Conservation (phyloP, 2,797 vertebrate species). For the Sternarchorhynchus goeldii region DNA sequence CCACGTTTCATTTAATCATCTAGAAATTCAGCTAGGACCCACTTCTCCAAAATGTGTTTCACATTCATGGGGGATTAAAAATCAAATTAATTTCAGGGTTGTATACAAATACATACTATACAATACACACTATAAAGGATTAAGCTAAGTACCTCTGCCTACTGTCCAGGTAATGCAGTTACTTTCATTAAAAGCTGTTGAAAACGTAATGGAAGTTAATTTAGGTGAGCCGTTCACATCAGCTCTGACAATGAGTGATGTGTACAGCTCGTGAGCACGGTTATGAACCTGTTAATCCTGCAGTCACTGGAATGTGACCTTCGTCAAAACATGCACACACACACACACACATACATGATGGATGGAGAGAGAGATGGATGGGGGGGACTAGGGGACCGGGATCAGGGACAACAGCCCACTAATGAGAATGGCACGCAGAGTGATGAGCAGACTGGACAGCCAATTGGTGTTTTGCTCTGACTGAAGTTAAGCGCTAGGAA, state of each 20-base stretch:
- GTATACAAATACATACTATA: no score
- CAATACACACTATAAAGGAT: no score
- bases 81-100: no score
- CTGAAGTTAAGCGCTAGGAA: no score
- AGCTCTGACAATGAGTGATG: slow-evolving; percentile 7
- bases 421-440: neutral
- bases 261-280: neutral
- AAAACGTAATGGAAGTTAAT: no score
- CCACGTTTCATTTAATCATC: no score
- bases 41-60: no score
- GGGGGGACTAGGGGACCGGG: slow-evolving; percentile 2
- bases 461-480: neutral
- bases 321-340: slow-evolving; percentile 32
- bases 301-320: slow-evolving; percentile 42
- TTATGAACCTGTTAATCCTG: neutral
- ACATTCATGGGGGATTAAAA: no score
- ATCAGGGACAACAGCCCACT: slow-evolving; percentile 27
- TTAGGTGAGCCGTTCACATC: neutral
- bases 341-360: slow-evolving; percentile 29
- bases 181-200: no score
- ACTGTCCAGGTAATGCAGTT: no score
- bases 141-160: no score
- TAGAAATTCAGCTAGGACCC: no score
- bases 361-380: slow-evolving; percentile 14
- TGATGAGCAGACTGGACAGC: neutral